Percentiles rank a stretch among this genome's conserved stretches.
These are phyloP conservation scores for Eurypyga helias DNA, from an alignment of 2,113 vertebrate genomes.

Conservation along the genomic window DNA sequence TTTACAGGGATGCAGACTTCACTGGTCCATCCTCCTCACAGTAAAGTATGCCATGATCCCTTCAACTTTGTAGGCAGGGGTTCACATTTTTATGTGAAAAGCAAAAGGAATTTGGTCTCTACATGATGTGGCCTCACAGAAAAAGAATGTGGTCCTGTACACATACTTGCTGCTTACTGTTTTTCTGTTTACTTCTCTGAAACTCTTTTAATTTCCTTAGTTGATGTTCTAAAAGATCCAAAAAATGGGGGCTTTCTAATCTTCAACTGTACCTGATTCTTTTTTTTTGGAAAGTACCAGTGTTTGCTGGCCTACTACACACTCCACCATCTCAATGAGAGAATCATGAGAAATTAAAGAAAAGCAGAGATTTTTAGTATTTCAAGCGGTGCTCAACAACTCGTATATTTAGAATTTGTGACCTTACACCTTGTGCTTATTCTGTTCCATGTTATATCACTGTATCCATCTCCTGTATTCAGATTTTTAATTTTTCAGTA, in stretches of 20 bases:
- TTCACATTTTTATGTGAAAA: neutral
- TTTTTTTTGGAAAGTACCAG: neutral
- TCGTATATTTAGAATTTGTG: neutral
- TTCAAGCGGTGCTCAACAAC: neutral
- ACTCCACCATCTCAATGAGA: neutral
- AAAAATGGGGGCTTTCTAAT: neutral
- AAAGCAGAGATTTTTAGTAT: neutral
- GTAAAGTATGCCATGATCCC: neutral
- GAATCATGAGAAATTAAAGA: neutral
- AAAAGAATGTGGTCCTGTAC: neutral
- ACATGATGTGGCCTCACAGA: neutral
- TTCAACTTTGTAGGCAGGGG: neutral
- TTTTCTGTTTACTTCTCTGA: neutral
- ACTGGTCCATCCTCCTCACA: neutral
- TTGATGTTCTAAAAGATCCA: neutral
- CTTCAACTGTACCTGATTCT: neutral
- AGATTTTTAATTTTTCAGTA: neutral
- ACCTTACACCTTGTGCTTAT: neutral
- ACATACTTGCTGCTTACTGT: neutral
- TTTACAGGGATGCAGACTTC: constrained; percentile 8
- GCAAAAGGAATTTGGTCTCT: neutral
- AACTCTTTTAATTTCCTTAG: neutral
- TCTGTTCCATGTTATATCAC: neutral
- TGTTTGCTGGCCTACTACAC: neutral
- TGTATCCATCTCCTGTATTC: neutral